A percentile compares a stretch with the other conserved stretches of the same genome.
phyloP scores from a whole-genome alignment of 2,113 vertebrate species.

The Takifugu flavidus region DNA sequence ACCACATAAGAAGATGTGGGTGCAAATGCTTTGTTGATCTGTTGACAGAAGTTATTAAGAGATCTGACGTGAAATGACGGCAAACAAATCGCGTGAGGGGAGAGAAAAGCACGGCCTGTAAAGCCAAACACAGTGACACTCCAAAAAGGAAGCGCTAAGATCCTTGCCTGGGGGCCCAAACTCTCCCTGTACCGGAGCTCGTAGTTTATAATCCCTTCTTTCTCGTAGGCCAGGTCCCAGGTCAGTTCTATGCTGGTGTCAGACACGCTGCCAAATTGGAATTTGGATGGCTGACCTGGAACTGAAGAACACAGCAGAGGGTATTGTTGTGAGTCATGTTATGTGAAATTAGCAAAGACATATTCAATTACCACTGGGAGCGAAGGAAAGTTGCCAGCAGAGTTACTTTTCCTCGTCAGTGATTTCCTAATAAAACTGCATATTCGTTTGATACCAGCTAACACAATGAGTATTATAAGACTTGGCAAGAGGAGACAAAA shows the following conservation, averaged over 20 bases:
- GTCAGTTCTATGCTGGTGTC: conserved; percentile 90
- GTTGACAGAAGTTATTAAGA: conserved; percentile 28
- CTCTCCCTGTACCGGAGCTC: conserved; percentile 87
- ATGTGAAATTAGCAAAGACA: neutral
- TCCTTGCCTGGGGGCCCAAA: conserved; percentile 79
- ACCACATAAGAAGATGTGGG: conserved; percentile 84
- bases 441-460: conserved; percentile 1
- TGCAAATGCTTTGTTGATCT: conserved; percentile 87
- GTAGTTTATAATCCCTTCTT: conserved; percentile 90
- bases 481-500: neutral
- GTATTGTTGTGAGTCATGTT: neutral
- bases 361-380: neutral
- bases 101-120: too few species aligned
- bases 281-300: conserved; percentile 93
- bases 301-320: conserved; percentile 72
- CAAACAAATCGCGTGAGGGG: neutral
- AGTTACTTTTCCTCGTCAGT: neutral
- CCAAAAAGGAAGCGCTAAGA: neutral
- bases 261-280: conserved; percentile 87
- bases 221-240: conserved; percentile 87
- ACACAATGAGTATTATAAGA: neutral
- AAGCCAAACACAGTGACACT: neutral
- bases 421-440: conserved; percentile 6
- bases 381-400: neutral
- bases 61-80: neutral